Evolutionary conservation across 1,140 invertebrate species (phyloP).

Genomic region (Procambarus virginalis): DNA sequence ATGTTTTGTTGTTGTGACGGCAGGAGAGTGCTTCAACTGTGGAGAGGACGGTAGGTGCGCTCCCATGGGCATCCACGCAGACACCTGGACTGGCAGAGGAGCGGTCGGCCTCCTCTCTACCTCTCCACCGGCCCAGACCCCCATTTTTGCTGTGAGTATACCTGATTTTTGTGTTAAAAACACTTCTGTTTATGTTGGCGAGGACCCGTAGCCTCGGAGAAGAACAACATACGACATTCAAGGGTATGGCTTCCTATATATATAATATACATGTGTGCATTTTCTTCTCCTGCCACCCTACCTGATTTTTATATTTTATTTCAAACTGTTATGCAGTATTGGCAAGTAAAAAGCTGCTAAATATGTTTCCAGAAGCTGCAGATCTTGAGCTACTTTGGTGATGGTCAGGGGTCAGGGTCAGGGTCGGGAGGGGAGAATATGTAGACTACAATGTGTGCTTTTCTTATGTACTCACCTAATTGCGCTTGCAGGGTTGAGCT

Average conservation of each 20-base stretch:
- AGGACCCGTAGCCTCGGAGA: no score
- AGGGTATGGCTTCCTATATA: no score
- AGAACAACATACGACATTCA: no score
- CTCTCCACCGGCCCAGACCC: constrained; percentile 16
- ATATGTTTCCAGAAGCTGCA: no score
- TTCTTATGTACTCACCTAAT: no score
- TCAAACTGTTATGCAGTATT: not conserved
- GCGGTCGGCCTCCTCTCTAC: not conserved
- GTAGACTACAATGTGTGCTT: no score
- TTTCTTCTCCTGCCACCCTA: no score
- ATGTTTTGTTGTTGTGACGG: not conserved
- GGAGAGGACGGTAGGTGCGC: constrained; percentile 53
- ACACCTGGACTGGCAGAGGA: constrained; percentile 38
- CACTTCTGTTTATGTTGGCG: not conserved
- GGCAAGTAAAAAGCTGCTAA: no score
- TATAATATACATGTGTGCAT: not conserved
- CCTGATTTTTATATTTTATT: not conserved
- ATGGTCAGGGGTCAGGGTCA: no score
- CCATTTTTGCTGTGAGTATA: constrained; percentile 36
- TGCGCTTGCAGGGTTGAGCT: no score
- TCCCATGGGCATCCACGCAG: constrained; percentile 49
- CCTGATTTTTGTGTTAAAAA: not conserved
- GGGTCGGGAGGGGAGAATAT: no score
- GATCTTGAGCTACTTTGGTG: no score
- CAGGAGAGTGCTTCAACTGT: constrained; percentile 46